Evolutionary conservation across 2,113 vertebrate species (phyloP), one percentile per base, ranked within the genome.

Genomic region (Xerus inauris): DNA sequence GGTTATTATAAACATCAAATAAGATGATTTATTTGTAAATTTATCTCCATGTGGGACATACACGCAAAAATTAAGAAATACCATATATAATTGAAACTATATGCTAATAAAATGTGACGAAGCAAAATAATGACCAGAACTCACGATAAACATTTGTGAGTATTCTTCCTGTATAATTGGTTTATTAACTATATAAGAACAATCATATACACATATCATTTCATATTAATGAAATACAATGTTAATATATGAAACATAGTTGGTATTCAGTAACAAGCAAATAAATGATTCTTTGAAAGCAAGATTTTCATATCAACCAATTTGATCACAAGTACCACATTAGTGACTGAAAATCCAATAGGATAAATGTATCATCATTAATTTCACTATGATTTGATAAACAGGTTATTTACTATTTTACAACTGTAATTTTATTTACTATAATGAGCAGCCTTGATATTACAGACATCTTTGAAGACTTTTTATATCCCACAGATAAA

Each of bases 41-140:
- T 81, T 73, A 88, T 62, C n/a, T 92, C 13, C 7, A 57, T 24
- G 9, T 47, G 10, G 9, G 10, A 45, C 17, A 54, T 12, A 59
- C 28, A 77, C 19, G 35, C 54, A 91, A 11, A 76, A 94, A 8
- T 71, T 45, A 90, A n/a, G 35, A 24, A 65, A 54, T 32, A 9
- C 30, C 4, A 42, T 19, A 26, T 40, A 35, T 62, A 62, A 77
- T 42, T 59, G 28, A 84, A 89, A 82, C 14, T 26, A 20, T 1
- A 86, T 0, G 40, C 1, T 73, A 4, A 45, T 14, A 62, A 69
- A 24, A 79, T 40, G 14, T 54, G 1, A 32, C 73, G 69, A 2
- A 87, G 40, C 9, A 91, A 94, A 96, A 96, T 85, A 97, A 97
- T 71, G 73, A 94, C 65, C 81, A 87, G 35, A 85, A 95, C 17